Evolutionary conservation across 1,140 invertebrate genomes (phyloP).

Genomic region (Meloidogyne floridensis): DNA sequence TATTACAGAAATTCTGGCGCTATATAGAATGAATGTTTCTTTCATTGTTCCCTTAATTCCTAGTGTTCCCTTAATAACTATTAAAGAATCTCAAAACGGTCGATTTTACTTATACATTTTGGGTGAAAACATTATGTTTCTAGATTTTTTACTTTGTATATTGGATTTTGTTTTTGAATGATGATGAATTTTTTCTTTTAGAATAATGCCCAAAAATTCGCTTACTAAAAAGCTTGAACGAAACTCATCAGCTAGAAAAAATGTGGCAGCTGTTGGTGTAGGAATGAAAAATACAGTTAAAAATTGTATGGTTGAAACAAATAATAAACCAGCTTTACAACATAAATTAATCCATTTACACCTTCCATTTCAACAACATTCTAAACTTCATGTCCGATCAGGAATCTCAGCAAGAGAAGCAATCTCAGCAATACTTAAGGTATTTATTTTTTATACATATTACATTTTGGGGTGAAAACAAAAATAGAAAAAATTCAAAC

Average conservation of each 20-base stretch:
- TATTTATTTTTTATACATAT: slow-evolving; percentile 9
- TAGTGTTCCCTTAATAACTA: too few species aligned
- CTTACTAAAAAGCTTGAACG: not conserved
- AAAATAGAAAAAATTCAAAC: too few species aligned
- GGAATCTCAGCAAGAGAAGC: slow-evolving; percentile 55
- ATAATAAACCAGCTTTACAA: not conserved
- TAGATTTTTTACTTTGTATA: too few species aligned
- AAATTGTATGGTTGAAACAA: not conserved
- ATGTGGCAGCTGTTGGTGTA: not conserved
- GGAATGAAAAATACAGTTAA: not conserved
- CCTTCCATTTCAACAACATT: slow-evolving; percentile 53
- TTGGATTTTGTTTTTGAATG: too few species aligned
- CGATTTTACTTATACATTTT: too few species aligned
- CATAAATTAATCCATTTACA: slow-evolving; percentile 46
- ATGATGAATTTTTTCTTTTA: not conserved
- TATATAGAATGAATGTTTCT: too few species aligned
- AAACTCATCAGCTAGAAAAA: slow-evolving; percentile 3
- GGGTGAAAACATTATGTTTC: too few species aligned
- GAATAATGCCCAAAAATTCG: not conserved
- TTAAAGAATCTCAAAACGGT: too few species aligned
- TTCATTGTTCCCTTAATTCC: too few species aligned
- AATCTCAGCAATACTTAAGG: slow-evolving; percentile 44
- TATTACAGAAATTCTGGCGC: too few species aligned
- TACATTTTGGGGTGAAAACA: not conserved
- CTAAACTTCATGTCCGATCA: slow-evolving; percentile 44